Percentiles rank a stretch among this genome's conserved stretches.
Conservation (phyloP, 2,888 invertebrate genomes). For the Dolichopus griseipennis region DNA sequence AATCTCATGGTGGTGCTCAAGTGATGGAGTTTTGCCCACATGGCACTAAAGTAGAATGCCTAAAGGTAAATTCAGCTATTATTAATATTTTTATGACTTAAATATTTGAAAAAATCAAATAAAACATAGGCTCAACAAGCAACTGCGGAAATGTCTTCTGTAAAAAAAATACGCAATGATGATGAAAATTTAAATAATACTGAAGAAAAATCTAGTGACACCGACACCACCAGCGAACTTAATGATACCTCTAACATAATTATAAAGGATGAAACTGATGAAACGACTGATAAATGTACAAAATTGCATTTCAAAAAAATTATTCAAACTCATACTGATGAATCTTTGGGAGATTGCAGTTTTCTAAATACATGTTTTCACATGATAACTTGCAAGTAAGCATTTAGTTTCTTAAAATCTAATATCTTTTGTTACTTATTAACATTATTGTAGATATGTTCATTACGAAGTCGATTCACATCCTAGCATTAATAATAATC, state of each 20-base stretch:
- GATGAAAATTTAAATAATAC: conserved; percentile 23
- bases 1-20: conserved; percentile 88
- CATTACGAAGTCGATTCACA: conserved; percentile 90
- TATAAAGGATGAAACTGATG: conserved; percentile 24
- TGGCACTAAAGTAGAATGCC: conserved; percentile 85
- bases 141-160: conserved; percentile 39
- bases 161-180: conserved; percentile 30
- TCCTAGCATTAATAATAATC: conserved; percentile 39
- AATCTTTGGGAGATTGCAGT: conserved; percentile 91
- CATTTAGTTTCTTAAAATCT: conserved; percentile 9
- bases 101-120: too few species aligned
- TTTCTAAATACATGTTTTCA: conserved; percentile 98
- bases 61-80: conserved; percentile 23
- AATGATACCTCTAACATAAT: conserved; percentile 29
- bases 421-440: background rate
- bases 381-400: conserved; percentile 93
- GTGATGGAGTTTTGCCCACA: conserved; percentile 95
- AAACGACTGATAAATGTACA: conserved; percentile 56
- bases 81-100: conserved; percentile 25
- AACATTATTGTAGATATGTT: conserved; percentile 62
- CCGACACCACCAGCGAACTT: conserved; percentile 34
- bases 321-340: conserved; percentile 90
- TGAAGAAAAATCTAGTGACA: conserved; percentile 22
- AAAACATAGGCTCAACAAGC: conserved; percentile 42
- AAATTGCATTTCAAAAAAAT: conserved; percentile 96